Percentiles rank a stretch among this genome's conserved stretches.
These are phyloP conservation scores for Batillaria attramentaria DNA, from an alignment of 1,140 invertebrate genomes.

Conservation along the genomic window DNA sequence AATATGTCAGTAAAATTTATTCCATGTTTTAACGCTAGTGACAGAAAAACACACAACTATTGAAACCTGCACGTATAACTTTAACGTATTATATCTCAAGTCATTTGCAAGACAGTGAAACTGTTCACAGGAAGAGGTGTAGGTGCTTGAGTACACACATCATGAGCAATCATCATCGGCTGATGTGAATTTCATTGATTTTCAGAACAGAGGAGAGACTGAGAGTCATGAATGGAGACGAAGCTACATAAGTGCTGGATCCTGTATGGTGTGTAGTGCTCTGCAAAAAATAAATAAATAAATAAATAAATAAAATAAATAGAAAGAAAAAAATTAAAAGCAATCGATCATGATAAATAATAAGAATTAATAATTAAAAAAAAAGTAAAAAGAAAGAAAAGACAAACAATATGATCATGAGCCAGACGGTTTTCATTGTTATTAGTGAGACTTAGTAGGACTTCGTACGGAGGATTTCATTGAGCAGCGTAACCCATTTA, in stretches of 20 bases:
- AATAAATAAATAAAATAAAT: not conserved
- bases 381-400: too few relatives aligned
- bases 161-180: too few relatives aligned
- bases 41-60: too few relatives aligned
- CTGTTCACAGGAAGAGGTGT: not conserved
- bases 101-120: not conserved
- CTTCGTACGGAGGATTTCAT: too few relatives aligned
- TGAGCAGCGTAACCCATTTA: too few relatives aligned
- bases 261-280: constrained; percentile 23
- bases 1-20: too few relatives aligned
- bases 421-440: too few relatives aligned
- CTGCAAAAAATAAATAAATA: constrained; percentile 16
- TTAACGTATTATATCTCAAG: too few relatives aligned
- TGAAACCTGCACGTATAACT: too few relatives aligned
- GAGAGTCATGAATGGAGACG: not conserved
- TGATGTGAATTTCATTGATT: too few relatives aligned
- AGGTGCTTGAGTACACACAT: not conserved
- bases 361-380: not conserved
- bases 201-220: not conserved
- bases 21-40: too few relatives aligned
- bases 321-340: not conserved
- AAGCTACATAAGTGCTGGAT: constrained; percentile 3
- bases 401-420: too few relatives aligned
- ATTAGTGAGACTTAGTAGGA: not conserved
- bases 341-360: not conserved